These are phyloP conservation scores for Sceloporus undulatus DNA, from an alignment of 2,113 vertebrate species.

Conservation along the genomic window DNA sequence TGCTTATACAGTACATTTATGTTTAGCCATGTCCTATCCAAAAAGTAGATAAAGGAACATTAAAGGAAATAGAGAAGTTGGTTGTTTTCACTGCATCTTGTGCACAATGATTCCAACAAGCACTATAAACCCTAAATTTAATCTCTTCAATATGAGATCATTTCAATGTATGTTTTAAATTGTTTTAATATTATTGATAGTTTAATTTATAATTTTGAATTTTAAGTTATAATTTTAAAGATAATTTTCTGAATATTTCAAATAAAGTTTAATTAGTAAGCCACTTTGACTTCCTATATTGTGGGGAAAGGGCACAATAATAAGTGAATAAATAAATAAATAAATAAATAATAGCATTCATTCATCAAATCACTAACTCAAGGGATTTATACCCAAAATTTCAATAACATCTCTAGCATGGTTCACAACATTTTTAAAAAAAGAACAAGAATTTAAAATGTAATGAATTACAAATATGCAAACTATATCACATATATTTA, in stretches of 20 bases:
- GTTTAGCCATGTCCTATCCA: neutral
- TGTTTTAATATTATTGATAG: no score
- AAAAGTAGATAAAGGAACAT: neutral
- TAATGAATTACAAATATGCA: neutral
- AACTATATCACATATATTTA: neutral
- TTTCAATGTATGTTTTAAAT: neutral
- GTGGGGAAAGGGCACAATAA: no score
- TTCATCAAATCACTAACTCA: neutral
- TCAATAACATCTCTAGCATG: neutral
- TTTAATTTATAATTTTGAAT: no score
- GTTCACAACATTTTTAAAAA: neutral
- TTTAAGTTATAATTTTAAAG: no score
- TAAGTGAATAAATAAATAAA: no score
- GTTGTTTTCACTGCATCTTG: slow-evolving; percentile 13
- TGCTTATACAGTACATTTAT: neutral
- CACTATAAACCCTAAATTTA: slow-evolving; percentile 27
- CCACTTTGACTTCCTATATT: no score
- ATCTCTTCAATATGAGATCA: neutral
- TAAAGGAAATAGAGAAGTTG: slow-evolving; percentile 5
- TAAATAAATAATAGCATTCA: no score
- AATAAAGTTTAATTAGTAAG: no score
- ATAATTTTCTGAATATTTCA: no score
- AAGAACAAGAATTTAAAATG: neutral
- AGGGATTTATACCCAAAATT: neutral
- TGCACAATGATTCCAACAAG: neutral